Evolutionary conservation across 2,113 vertebrate genomes (phyloP).

Genomic region (Anhinga rufa): DNA sequence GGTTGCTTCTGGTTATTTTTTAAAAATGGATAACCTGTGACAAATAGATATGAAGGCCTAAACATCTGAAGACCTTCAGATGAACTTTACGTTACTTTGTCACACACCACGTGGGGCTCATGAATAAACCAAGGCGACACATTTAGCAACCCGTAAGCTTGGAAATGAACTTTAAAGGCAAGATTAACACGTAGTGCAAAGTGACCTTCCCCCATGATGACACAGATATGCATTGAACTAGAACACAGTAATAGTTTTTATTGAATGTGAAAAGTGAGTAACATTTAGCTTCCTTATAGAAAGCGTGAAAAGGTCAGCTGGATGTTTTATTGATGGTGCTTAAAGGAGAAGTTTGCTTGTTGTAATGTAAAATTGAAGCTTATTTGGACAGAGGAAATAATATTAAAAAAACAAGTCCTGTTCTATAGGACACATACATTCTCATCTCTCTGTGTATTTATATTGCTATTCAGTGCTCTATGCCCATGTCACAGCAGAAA

Average conservation of each 20-base stretch:
- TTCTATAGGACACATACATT: neutral
- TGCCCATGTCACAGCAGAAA: neutral
- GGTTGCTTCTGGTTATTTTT: neutral
- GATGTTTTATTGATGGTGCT: neutral
- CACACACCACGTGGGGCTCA: neutral
- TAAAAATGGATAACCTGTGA: neutral
- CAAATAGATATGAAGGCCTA: neutral
- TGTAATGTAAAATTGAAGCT: neutral
- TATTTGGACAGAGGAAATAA: neutral
- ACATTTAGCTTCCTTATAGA: conserved; percentile 14
- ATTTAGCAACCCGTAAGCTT: neutral
- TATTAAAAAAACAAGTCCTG: neutral
- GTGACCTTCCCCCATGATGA: neutral
- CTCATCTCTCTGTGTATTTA: neutral
- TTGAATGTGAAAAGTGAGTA: conserved; percentile 49
- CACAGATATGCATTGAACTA: conserved; percentile 38
- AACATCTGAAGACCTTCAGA: neutral
- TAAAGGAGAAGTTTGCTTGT: neutral
- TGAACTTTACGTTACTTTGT: neutral
- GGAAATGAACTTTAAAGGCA: neutral
- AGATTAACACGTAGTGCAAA: neutral
- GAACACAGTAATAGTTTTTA: conserved; percentile 50
- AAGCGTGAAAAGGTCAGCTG: conserved; percentile 25
- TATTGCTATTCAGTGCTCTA: neutral
- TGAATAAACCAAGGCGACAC: neutral